A percentile compares a stretch with the other conserved stretches of the same genome.
Evolutionary conservation across 2,888 invertebrate species (phyloP).

Genomic region (Agrotis puta): DNA sequence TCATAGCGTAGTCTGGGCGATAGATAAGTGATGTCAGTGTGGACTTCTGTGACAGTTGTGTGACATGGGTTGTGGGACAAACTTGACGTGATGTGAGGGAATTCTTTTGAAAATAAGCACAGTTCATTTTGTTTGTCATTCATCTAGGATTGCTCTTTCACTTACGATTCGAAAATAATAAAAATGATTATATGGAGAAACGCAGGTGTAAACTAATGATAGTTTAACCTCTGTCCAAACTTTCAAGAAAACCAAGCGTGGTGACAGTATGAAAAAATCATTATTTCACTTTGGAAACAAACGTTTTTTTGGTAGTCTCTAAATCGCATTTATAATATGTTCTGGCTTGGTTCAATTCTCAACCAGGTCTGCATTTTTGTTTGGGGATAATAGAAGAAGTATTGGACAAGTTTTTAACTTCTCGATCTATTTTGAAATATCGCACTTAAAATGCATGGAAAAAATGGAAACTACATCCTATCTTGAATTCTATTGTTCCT

Average conservation of each 20-base stretch:
- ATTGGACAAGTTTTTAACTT: too few species aligned
- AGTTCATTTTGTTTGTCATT: neutral
- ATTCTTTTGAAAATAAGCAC: conserved; percentile 11
- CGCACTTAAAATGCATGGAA: too few species aligned
- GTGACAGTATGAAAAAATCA: neutral
- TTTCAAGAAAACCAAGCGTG: neutral
- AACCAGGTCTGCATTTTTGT: too few species aligned
- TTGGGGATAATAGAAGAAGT: too few species aligned
- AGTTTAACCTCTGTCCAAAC: too few species aligned
- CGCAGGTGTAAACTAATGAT: too few species aligned
- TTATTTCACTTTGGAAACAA: neutral
- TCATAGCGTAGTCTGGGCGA: neutral
- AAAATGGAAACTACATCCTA: too few species aligned
- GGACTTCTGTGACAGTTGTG: conserved; percentile 20
- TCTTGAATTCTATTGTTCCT: neutral
- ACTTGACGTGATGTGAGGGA: neutral
- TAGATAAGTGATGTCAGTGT: conserved; percentile 25
- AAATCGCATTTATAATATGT: too few species aligned
- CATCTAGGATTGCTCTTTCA: neutral
- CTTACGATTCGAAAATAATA: neutral
- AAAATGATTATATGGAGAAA: neutral
- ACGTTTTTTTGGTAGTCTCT: too few species aligned
- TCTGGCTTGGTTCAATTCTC: too few species aligned
- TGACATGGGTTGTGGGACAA: conserved; percentile 33
- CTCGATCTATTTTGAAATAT: too few species aligned